A percentile compares a stretch with the other conserved stretches of the same genome.
Conservation (phyloP, 1,140 invertebrate species). For the Campodea augens region DNA sequence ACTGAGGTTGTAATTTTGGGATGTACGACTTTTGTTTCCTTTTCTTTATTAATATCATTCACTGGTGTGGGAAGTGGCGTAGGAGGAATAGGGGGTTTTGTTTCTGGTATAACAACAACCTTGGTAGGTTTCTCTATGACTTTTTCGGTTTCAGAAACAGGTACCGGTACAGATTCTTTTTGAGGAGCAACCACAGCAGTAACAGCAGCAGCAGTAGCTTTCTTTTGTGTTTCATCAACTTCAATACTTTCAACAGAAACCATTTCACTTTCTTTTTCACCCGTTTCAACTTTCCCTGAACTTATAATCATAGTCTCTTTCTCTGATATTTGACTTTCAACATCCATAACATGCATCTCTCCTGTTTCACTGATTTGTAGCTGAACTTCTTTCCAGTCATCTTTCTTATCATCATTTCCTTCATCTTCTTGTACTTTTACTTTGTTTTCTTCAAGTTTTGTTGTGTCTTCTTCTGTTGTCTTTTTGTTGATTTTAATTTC, state of each 20-base stretch:
- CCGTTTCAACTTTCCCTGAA: neutral
- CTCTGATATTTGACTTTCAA: slow-evolving; percentile 10
- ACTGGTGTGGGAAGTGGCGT: no score
- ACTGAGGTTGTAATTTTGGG: neutral
- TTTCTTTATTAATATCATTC: neutral
- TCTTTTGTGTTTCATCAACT: neutral
- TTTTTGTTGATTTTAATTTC: slow-evolving; percentile 16
- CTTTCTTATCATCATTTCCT: slow-evolving; percentile 19
- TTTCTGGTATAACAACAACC: no score
- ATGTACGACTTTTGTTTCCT: neutral
- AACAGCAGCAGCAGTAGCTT: neutral
- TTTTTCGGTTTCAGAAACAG: neutral
- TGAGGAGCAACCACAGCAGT: neutral
- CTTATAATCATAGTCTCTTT: neutral
- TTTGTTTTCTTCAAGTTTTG: slow-evolving; percentile 3
- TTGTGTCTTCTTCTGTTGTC: neutral
- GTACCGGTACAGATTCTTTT: neutral
- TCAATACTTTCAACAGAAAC: neutral
- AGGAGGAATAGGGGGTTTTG: no score
- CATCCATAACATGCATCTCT: slow-evolving; percentile 40
- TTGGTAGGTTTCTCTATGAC: no score
- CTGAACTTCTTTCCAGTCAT: slow-evolving; percentile 43
- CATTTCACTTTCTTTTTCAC: neutral
- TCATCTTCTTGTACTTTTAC: slow-evolving; percentile 14
- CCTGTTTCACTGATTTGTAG: slow-evolving; percentile 46